A percentile compares a stretch with the other conserved stretches of the same genome.
These are phyloP conservation scores for Gymnoscelis rufifasciata DNA, from an alignment of 2,888 invertebrate species.

Conservation along the genomic window DNA sequence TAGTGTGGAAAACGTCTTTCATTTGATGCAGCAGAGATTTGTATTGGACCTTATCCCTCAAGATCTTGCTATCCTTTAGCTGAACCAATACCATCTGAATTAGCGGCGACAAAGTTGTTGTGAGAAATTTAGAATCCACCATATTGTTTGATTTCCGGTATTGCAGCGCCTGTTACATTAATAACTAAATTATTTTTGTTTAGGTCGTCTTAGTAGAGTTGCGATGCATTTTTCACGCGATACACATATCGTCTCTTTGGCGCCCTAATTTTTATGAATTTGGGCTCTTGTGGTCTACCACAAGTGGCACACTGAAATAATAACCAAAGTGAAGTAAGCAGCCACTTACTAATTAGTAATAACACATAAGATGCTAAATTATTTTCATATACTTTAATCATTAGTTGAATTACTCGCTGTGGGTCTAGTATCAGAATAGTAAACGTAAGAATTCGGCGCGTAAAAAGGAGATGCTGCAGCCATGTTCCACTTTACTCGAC, in stretches of 20 bases:
- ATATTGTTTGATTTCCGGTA: conserved; percentile 11
- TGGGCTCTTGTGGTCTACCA: conserved; percentile 29
- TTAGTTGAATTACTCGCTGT: no score
- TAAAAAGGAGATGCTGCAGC: conserved; percentile 14
- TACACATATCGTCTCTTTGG: conserved; percentile 53
- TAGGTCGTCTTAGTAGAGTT: conserved; percentile 44
- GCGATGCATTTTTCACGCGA: conserved; percentile 47
- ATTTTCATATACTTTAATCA: no score
- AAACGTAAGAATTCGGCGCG: not conserved
- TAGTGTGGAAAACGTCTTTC: conserved; percentile 42
- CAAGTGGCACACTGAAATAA: conserved; percentile 56
- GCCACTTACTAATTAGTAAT: no score
- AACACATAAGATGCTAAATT: no score
- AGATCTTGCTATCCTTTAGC: conserved; percentile 37
- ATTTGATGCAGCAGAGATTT: conserved; percentile 39
- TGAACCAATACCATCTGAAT: conserved; percentile 44
- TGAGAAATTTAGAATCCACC: conserved; percentile 5
- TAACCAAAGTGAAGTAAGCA: not conserved
- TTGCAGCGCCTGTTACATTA: conserved; percentile 39
- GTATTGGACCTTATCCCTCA: conserved; percentile 39
- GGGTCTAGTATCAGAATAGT: not conserved
- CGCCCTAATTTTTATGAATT: conserved; percentile 45
- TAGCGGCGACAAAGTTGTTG: conserved; percentile 41
- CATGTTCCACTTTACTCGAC: conserved; percentile 28
- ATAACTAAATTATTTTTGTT: conserved; percentile 21